Percentiles rank a stretch among this genome's conserved stretches.
Evolutionary conservation across 2,888 invertebrate species (phyloP).

Genomic region (Scaptomyza parva): DNA sequence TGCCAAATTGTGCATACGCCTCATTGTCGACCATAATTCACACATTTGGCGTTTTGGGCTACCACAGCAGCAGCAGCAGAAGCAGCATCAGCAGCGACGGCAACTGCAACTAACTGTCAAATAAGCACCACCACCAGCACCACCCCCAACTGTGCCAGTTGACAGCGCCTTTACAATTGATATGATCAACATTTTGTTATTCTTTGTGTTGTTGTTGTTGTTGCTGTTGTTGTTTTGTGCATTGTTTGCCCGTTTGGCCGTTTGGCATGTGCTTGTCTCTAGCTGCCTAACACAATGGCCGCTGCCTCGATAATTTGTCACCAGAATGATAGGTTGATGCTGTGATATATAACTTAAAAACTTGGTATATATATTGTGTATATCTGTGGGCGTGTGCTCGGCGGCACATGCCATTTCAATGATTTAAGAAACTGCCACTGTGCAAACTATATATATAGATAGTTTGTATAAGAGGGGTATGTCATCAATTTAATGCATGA

Average conservation of each 20-base stretch:
- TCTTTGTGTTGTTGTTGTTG: conserved; percentile 1
- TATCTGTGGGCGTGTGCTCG: conserved; percentile 33
- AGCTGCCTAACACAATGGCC: conserved; percentile 36
- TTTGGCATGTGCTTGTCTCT: conserved; percentile 64
- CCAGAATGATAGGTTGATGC: conserved; percentile 28
- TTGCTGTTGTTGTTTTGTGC: conserved; percentile 41
- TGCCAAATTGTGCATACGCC: conserved; percentile 55
- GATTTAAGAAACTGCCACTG: conserved; percentile 63
- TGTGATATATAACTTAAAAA: conserved; percentile 29
- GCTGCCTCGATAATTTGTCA: conserved; percentile 65
- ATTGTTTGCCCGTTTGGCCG: conserved; percentile 66
- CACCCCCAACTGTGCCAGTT: conserved; percentile 68
- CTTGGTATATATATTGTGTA: background rate
- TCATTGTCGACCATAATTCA: conserved; percentile 54
- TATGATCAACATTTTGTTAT: conserved; percentile 68
- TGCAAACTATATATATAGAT: conserved; percentile 1
- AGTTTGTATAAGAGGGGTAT: conserved; percentile 19
- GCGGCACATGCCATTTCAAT: conserved; percentile 52
- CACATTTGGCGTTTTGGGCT: conserved; percentile 50
- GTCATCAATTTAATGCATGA: conserved; percentile 71
- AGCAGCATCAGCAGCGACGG: conserved; percentile 23
- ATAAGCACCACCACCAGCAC: background rate
- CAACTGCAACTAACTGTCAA: conserved; percentile 29
- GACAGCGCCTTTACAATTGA: conserved; percentile 72
- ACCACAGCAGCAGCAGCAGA: conserved; percentile 25